phyloP scores from a whole-genome alignment of 2,888 invertebrate genomes.

The Adelphocoris suturalis region DNA sequence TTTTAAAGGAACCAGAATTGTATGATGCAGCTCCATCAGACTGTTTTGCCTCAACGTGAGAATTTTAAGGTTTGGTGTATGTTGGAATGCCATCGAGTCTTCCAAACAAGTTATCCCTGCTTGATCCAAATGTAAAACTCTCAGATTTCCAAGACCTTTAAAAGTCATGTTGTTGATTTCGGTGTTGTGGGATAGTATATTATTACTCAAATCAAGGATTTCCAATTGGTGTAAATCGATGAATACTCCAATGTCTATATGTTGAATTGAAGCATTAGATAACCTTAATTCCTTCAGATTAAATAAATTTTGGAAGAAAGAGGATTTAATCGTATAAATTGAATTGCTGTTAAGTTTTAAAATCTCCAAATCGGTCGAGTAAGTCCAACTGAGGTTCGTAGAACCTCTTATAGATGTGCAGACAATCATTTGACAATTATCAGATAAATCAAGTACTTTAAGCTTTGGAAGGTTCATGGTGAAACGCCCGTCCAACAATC shows the following conservation, averaged over 20 bases:
- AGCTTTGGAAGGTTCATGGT: conserved; percentile 64
- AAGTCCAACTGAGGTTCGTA: not conserved
- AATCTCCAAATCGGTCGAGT: conserved; percentile 51
- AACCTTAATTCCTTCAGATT: conserved; percentile 51
- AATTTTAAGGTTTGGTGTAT: conserved; percentile 80
- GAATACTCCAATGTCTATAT: conserved; percentile 62
- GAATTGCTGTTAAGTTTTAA: conserved; percentile 65
- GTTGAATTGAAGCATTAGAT: conserved; percentile 65
- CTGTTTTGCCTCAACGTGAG: conserved; percentile 80
- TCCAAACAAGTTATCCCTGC: conserved; percentile 75
- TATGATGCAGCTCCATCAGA: conserved; percentile 80
- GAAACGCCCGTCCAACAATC: conserved; percentile 77
- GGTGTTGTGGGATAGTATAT: conserved; percentile 7
- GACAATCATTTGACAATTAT: conserved; percentile 40
- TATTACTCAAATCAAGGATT: conserved; percentile 70
- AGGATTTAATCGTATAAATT: conserved; percentile 28
- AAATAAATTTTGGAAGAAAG: conserved; percentile 33
- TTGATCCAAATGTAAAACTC: conserved; percentile 51
- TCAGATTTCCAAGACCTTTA: conserved; percentile 63
- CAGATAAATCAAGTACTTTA: conserved; percentile 66
- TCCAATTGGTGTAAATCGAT: conserved; percentile 59
- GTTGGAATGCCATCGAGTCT: conserved; percentile 80
- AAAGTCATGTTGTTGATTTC: conserved; percentile 52
- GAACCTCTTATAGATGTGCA: not conserved
- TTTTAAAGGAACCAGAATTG: conserved; percentile 80